phyloP scores from a whole-genome alignment of 2,797 vertebrate genomes.

The Antennarius maculatus region DNA sequence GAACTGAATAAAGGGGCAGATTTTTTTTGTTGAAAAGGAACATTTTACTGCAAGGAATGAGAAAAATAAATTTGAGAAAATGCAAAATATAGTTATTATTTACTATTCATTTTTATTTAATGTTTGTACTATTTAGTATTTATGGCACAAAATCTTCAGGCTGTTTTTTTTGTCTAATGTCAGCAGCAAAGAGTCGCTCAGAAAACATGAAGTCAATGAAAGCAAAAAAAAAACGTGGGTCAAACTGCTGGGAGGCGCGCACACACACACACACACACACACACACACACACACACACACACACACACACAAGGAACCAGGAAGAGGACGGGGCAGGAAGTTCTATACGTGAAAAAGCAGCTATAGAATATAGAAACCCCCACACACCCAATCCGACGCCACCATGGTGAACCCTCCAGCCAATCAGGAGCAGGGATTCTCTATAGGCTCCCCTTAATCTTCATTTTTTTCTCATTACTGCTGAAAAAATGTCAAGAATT shows the following conservation, averaged over 20 bases:
- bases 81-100: too few species aligned
- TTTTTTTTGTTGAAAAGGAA: not conserved
- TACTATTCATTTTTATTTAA: too few species aligned
- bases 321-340: constrained; percentile 42
- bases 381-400: constrained; percentile 43
- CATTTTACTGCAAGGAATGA: not conserved
- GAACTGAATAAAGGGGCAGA: too few species aligned
- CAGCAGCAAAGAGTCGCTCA: not conserved
- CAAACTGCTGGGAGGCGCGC: constrained; percentile 5
- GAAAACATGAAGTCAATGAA: not conserved
- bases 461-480: constrained; percentile 55
- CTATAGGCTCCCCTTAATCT: constrained; percentile 60
- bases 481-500: constrained; percentile 76
- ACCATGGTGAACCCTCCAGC: constrained; percentile 4
- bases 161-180: not conserved
- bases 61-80: not conserved
- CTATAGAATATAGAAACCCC: constrained; percentile 21
- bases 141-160: not conserved
- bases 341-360: constrained; percentile 32
- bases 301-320: constrained; percentile 15
- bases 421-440: constrained; percentile 31
- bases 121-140: too few species aligned
- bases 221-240: constrained; percentile 25
- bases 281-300: too few species aligned
- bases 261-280: too few species aligned